These are phyloP conservation scores for Eupeodes latifasciatus DNA, from an alignment of 2,888 invertebrate genomes.

Conservation along the genomic window DNA sequence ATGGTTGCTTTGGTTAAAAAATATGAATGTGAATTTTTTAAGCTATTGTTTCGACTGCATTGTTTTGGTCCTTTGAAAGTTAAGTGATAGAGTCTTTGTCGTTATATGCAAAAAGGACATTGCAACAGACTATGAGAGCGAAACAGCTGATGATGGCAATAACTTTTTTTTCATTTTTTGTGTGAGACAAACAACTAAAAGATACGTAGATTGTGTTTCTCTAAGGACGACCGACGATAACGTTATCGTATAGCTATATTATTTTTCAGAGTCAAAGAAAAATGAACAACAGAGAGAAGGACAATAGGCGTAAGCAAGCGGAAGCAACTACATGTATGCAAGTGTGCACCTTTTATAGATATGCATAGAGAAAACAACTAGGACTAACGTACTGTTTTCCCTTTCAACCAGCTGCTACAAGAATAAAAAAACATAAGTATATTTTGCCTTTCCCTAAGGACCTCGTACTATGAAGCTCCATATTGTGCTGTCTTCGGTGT, in stretches of 20 bases:
- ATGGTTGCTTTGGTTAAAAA: neutral
- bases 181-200: neutral
- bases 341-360: slow-evolving; percentile 39
- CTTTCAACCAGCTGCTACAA: slow-evolving; percentile 34
- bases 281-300: slow-evolving; percentile 56
- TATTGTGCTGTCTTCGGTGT: neutral
- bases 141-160: slow-evolving; percentile 64
- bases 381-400: slow-evolving; percentile 47
- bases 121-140: neutral
- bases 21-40: slow-evolving; percentile 27
- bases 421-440: neutral
- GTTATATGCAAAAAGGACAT: slow-evolving; percentile 34
- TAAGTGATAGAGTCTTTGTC: slow-evolving; percentile 54
- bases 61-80: slow-evolving; percentile 62
- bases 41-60: slow-evolving; percentile 61
- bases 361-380: too few species aligned
- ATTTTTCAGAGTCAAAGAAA: neutral
- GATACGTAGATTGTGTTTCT: slow-evolving; percentile 3
- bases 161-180: neutral
- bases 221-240: neutral
- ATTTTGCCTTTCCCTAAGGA: slow-evolving; percentile 1
- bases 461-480: neutral
- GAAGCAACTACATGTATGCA: slow-evolving; percentile 50
- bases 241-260: neutral
- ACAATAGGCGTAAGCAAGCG: slow-evolving; percentile 68